Percentiles rank a stretch among this genome's conserved stretches.
These are phyloP conservation scores for Coreoperca whiteheadi DNA, from an alignment of 2,113 vertebrate genomes.

Conservation along the genomic window DNA sequence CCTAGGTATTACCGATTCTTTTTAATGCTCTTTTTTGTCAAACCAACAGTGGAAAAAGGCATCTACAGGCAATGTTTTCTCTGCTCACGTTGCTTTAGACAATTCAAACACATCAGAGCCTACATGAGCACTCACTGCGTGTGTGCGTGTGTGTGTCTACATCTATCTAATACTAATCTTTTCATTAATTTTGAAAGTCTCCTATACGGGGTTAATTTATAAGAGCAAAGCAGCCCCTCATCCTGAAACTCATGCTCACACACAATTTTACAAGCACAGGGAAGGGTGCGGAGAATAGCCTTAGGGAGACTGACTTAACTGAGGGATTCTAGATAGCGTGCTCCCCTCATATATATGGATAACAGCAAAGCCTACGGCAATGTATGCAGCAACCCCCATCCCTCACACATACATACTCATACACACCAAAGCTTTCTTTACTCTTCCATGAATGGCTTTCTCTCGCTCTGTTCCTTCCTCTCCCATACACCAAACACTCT, in stretches of 20 bases:
- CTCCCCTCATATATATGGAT: constrained; percentile 78
- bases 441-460: constrained; percentile 62
- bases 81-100: constrained; percentile 31
- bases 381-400: constrained; percentile 61
- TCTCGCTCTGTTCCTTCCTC: constrained; percentile 15
- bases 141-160: constrained; percentile 42
- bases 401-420: constrained; percentile 29
- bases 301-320: constrained; percentile 69
- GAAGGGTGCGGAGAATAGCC: constrained; percentile 68
- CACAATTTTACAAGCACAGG: constrained; percentile 57
- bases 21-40: constrained; percentile 57
- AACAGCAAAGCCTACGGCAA: constrained; percentile 66
- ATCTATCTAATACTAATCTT: constrained; percentile 76
- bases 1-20: constrained; percentile 59
- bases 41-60: constrained; percentile 52
- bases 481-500: constrained; percentile 31
- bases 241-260: constrained; percentile 64
- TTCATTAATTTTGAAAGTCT: constrained; percentile 75
- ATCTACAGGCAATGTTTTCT: constrained; percentile 57
- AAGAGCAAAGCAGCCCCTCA: constrained; percentile 63
- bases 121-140: constrained; percentile 14
- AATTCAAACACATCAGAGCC: constrained; percentile 44
- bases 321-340: constrained; percentile 70
- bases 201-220: constrained; percentile 77
- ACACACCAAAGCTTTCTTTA: constrained; percentile 50